Evolutionary conservation across 2,888 invertebrate species (phyloP).

Genomic region (Uloborus plumipes): DNA sequence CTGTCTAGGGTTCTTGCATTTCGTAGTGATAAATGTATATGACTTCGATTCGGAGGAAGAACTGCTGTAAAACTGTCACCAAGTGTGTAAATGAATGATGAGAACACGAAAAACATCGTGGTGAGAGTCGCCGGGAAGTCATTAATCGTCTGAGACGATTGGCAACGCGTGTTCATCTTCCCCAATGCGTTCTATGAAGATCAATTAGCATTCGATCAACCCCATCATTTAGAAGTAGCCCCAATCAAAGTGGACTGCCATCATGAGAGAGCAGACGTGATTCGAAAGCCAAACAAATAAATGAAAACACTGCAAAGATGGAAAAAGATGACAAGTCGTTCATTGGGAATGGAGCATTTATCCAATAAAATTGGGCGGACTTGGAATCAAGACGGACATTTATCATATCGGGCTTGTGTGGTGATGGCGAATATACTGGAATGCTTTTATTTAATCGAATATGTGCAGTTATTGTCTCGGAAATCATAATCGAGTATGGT

Average conservation of each 20-base stretch:
- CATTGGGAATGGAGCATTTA: slow-evolving; percentile 27
- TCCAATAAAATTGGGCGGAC: slow-evolving; percentile 41
- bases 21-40: no score
- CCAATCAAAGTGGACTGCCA: slow-evolving; percentile 23
- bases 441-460: no score
- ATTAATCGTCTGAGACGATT: slow-evolving; percentile 52
- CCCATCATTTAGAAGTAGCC: slow-evolving; percentile 43
- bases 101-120: not conserved
- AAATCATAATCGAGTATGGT: no score
- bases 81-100: slow-evolving; percentile 41
- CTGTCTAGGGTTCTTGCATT: no score
- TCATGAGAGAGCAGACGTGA: slow-evolving; percentile 33
- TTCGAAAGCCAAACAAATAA: slow-evolving; percentile 43
- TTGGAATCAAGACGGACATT: slow-evolving; percentile 8
- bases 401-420: slow-evolving; percentile 14
- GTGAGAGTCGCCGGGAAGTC: slow-evolving; percentile 2
- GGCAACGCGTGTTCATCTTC: slow-evolving; percentile 47
- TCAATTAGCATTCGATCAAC: slow-evolving; percentile 59
- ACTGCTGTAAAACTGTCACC: not conserved
- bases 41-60: no score
- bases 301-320: slow-evolving; percentile 31
- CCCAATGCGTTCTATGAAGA: slow-evolving; percentile 38
- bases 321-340: slow-evolving; percentile 17
- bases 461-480: no score
- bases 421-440: not conserved